These are phyloP conservation scores for Micrasema minimum DNA, from an alignment of 1,140 invertebrate species.

Conservation along the genomic window DNA sequence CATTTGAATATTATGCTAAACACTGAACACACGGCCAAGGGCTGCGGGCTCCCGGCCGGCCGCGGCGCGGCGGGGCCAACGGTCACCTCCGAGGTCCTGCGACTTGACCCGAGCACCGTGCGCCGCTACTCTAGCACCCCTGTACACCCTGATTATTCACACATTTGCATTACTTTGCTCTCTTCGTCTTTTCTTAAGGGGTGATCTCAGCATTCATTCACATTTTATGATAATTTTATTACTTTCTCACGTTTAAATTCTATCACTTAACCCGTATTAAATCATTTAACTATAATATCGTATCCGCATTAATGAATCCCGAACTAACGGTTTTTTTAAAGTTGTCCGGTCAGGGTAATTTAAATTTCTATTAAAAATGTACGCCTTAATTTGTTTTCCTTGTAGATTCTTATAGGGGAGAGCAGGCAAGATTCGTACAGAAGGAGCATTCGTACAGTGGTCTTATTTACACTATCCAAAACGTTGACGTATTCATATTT, in stretches of 20 bases:
- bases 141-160: not conserved
- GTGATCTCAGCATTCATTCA: constrained; percentile 7
- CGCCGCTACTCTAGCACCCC: not conserved
- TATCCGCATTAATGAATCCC: too few species aligned
- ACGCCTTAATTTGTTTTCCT: not conserved
- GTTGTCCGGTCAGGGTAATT: too few species aligned
- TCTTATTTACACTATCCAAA: constrained; percentile 7
- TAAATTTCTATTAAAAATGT: too few species aligned
- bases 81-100: constrained; percentile 39
- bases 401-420: constrained; percentile 16
- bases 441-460: constrained; percentile 11
- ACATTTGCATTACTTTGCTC: constrained; percentile 16
- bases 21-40: not conserved
- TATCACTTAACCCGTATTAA: too few species aligned
- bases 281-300: too few species aligned
- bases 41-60: not conserved
- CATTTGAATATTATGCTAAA: constrained; percentile 34
- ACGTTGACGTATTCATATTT: too few species aligned
- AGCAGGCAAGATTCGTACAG: constrained; percentile 2
- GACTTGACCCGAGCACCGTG: constrained; percentile 36
- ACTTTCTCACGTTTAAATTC: constrained; percentile 22
- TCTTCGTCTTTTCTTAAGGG: not conserved
- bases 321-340: too few species aligned
- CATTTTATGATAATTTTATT: not conserved
- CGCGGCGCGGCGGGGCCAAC: constrained; percentile 20